Percentiles rank a stretch among this genome's conserved stretches.
Evolutionary conservation across 1,140 invertebrate genomes (phyloP).

Genomic region (Drosophila erecta): DNA sequence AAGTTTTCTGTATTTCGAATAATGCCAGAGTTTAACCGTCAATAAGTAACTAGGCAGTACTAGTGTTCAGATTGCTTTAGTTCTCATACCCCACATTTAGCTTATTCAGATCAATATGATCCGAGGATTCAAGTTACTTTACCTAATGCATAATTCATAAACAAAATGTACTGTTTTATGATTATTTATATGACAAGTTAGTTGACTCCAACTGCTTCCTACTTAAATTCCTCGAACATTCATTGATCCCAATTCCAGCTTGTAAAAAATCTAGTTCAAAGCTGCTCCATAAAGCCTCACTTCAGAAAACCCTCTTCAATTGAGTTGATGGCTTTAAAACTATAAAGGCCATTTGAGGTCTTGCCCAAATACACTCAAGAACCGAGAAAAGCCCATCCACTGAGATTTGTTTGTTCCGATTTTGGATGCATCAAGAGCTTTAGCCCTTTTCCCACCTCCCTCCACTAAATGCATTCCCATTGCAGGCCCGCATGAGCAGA

Average conservation of each 20-base stretch:
- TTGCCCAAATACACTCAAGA: constrained; percentile 35
- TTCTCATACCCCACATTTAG: background rate
- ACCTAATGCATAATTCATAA: background rate
- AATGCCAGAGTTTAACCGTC: constrained; percentile 20
- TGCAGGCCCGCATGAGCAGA: constrained; percentile 30
- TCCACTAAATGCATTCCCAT: constrained; percentile 10
- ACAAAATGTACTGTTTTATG: background rate
- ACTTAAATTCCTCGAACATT: background rate
- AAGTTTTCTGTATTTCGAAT: constrained; percentile 14
- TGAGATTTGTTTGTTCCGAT: constrained; percentile 31
- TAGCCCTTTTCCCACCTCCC: constrained; percentile 4
- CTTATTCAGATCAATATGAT: too few relatives aligned
- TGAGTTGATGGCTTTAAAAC: constrained; percentile 31
- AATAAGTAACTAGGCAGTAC: background rate
- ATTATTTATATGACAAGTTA: background rate
- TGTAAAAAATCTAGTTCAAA: constrained; percentile 32
- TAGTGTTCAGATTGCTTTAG: background rate
- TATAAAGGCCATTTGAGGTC: constrained; percentile 33
- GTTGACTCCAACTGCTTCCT: background rate
- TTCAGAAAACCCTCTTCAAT: constrained; percentile 19
- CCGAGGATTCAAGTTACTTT: too few relatives aligned
- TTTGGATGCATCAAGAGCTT: constrained; percentile 9
- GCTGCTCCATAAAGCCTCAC: constrained; percentile 13
- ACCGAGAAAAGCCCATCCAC: constrained; percentile 12
- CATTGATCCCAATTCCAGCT: constrained; percentile 20